A percentile compares a stretch with the other conserved stretches of the same genome.
Evolutionary conservation across 53 echinoderm and acorn worm genomes (phyloP).

Genomic region (Crossaster papposus): DNA sequence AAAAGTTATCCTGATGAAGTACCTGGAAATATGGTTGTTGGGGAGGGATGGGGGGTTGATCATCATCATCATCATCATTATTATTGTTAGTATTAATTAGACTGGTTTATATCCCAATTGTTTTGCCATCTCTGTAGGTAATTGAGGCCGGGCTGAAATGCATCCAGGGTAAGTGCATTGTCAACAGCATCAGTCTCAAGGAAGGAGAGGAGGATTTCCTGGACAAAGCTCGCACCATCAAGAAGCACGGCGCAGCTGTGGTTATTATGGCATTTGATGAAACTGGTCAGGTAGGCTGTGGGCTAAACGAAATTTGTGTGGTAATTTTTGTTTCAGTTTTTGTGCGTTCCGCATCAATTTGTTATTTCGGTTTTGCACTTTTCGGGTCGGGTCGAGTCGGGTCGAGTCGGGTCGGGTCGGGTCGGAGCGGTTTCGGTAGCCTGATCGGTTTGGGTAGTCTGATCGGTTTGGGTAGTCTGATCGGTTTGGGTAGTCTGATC

Average conservation of each 20-base stretch:
- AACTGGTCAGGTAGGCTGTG: slow-evolving; percentile 78
- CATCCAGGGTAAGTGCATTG: slow-evolving; percentile 93
- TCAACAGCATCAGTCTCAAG: slow-evolving; percentile 97
- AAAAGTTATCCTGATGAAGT: too few relatives aligned
- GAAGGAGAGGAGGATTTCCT: slow-evolving; percentile 94
- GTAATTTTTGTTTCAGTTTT: neutral
- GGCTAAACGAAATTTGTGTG: neutral
- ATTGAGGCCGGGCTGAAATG: slow-evolving; percentile 96
- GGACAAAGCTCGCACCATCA: slow-evolving; percentile 83
- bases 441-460: too few relatives aligned
- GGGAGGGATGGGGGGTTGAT: too few relatives aligned
- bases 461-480: too few relatives aligned
- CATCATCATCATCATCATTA: too few relatives aligned
- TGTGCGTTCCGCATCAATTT: too few relatives aligned
- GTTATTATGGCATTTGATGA: slow-evolving; percentile 99
- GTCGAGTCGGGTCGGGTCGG: too few relatives aligned
- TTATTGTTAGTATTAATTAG: neutral
- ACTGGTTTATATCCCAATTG: neutral
- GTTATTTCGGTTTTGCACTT: too few relatives aligned
- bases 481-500: too few relatives aligned
- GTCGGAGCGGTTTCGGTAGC: too few relatives aligned
- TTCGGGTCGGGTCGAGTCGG: too few relatives aligned
- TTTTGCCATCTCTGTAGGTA: slow-evolving; percentile 57
- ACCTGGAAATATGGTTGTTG: too few relatives aligned
- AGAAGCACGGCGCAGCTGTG: slow-evolving; percentile 91